These are phyloP conservation scores for Sebastes kiyomatsui DNA, from an alignment of 2,797 vertebrate genomes.

Conservation along the genomic window DNA sequence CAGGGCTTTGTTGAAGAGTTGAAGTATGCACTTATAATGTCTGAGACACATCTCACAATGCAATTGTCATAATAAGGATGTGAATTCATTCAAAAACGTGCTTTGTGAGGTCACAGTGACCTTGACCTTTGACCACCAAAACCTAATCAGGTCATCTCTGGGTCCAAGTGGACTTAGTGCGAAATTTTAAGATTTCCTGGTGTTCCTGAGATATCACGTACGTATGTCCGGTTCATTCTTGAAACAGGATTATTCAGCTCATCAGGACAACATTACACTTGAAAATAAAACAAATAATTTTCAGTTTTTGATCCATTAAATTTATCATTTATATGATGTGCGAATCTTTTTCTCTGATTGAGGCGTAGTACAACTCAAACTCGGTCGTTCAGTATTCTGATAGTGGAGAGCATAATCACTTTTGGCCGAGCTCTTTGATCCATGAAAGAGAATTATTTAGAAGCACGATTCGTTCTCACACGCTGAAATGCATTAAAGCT, in stretches of 20 bases:
- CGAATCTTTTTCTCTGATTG: background rate
- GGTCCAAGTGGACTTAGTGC: no score
- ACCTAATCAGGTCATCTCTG: no score
- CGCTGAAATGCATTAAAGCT: background rate
- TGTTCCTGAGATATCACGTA: background rate
- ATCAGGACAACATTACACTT: background rate
- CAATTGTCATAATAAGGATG: background rate
- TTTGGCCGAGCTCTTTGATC: constrained; percentile 10
- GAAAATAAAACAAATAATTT: background rate
- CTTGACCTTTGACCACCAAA: no score
- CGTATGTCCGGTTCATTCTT: background rate
- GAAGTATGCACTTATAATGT: background rate
- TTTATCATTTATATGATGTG: background rate
- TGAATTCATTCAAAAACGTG: background rate
- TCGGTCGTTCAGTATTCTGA: constrained; percentile 3
- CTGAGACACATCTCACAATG: background rate
- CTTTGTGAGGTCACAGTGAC: no score
- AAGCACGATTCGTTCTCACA: background rate
- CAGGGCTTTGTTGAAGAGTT: background rate
- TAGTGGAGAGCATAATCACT: background rate
- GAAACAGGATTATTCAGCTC: background rate
- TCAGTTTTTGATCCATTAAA: background rate
- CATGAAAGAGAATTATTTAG: constrained; percentile 53
- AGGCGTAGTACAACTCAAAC: background rate
- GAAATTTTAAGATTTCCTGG: no score